Conservation (phyloP, 2,113 vertebrate genomes). For the Tachycineta bicolor region DNA sequence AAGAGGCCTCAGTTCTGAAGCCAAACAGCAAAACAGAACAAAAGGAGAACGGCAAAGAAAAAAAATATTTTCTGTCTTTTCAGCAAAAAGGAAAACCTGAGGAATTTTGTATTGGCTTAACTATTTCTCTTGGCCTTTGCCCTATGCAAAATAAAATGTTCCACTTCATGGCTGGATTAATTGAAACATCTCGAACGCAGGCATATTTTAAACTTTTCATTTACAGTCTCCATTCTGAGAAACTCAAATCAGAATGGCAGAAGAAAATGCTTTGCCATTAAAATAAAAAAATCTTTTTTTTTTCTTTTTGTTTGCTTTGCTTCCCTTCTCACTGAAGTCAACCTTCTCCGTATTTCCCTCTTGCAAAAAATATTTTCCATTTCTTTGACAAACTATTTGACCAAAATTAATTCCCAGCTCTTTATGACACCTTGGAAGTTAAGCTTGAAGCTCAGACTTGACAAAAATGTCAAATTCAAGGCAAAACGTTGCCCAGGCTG, state of each 20-base stretch:
- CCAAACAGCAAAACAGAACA: background rate
- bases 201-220: background rate
- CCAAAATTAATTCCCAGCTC: background rate
- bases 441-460: background rate
- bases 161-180: background rate
- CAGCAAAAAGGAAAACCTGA: constrained; percentile 46
- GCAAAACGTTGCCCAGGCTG: background rate
- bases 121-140: constrained; percentile 56
- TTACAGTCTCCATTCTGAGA: background rate
- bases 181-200: background rate
- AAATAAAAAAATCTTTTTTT: background rate
- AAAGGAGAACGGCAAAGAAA: background rate
- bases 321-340: background rate
- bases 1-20: background rate
- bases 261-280: background rate
- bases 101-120: constrained; percentile 8
- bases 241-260: background rate
- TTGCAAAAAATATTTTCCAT: background rate
- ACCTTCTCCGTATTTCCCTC: background rate
- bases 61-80: background rate
- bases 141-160: constrained; percentile 2
- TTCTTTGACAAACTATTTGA: background rate
- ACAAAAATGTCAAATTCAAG: background rate
- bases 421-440: background rate
- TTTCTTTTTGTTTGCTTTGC: background rate